Evolutionary conservation across 2,888 invertebrate species (phyloP).

Genomic region (Monochamus alternatus): DNA sequence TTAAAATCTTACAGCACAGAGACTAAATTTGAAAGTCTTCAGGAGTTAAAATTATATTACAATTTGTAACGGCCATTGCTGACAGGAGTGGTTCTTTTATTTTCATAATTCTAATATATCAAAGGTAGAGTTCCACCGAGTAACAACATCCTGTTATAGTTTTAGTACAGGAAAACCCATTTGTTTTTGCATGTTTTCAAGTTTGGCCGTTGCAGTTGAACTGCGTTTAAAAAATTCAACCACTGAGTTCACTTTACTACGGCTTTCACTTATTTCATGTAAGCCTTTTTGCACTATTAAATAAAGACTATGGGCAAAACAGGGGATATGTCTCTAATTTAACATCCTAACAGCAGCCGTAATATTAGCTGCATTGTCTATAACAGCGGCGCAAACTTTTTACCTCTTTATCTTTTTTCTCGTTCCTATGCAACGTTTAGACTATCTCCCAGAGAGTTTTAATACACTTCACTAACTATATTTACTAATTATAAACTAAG

Average conservation of each 20-base stretch:
- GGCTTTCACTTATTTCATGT: slow-evolving; percentile 7
- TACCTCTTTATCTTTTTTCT: slow-evolving; percentile 12
- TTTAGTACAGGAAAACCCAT: not conserved
- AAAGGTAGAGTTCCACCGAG: slow-evolving; percentile 2
- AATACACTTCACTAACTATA: too few relatives aligned
- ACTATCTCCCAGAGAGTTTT: too few relatives aligned
- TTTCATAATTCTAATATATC: slow-evolving; percentile 7
- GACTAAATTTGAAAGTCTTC: slow-evolving; percentile 21
- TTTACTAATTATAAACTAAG: too few relatives aligned
- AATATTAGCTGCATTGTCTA: slow-evolving; percentile 18
- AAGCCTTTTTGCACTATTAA: slow-evolving; percentile 17
- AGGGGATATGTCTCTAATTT: slow-evolving; percentile 3
- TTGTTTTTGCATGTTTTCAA: slow-evolving; percentile 16
- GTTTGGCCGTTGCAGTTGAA: slow-evolving; percentile 7
- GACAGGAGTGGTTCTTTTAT: slow-evolving; percentile 18
- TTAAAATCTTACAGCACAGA: slow-evolving; percentile 19
- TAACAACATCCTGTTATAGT: slow-evolving; percentile 5
- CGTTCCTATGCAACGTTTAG: too few relatives aligned
- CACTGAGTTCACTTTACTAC: slow-evolving; percentile 8
- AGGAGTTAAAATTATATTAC: slow-evolving; percentile 5
- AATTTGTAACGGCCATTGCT: slow-evolving; percentile 20
- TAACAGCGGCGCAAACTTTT: slow-evolving; percentile 2
- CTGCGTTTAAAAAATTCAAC: slow-evolving; percentile 25
- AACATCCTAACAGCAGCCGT: slow-evolving; percentile 2
- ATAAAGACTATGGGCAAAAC: slow-evolving; percentile 23